These are phyloP conservation scores for Ectropis crepuscularia DNA, from an alignment of 2,888 invertebrate species.

Conservation along the genomic window DNA sequence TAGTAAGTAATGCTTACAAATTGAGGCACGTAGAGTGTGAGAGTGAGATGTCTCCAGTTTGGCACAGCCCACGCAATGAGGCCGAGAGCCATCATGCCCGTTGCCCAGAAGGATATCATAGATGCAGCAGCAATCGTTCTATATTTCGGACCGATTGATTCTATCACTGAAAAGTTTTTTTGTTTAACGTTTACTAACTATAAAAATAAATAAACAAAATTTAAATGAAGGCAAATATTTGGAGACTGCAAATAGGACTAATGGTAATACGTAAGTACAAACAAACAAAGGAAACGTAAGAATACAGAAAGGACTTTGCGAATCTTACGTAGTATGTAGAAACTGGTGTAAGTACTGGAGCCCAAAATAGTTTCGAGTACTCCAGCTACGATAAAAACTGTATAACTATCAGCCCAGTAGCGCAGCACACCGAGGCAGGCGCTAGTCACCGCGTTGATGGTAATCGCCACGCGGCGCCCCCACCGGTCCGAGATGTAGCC, in stretches of 20 bases:
- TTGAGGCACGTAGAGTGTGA: constrained; percentile 88
- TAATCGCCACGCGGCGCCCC: constrained; percentile 86
- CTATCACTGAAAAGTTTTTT: constrained; percentile 76
- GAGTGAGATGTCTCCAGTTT: constrained; percentile 88
- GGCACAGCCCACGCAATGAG: constrained; percentile 86
- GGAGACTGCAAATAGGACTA: background rate
- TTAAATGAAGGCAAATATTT: background rate
- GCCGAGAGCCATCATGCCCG: constrained; percentile 16
- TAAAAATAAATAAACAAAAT: background rate
- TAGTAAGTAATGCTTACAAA: constrained; percentile 87
- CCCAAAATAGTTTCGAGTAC: constrained; percentile 87
- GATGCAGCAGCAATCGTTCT: constrained; percentile 16
- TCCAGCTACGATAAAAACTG: constrained; percentile 87
- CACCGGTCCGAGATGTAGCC: constrained; percentile 90
- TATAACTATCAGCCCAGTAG: constrained; percentile 85
- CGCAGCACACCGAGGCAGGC: constrained; percentile 87
- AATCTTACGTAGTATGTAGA: constrained; percentile 87
- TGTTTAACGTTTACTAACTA: no score
- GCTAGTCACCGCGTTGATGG: constrained; percentile 83
- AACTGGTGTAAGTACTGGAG: constrained; percentile 87
- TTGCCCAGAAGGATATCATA: constrained; percentile 26
- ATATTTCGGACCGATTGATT: constrained; percentile 16
- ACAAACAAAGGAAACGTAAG: background rate
- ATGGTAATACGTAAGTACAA: no score
- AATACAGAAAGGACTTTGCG: background rate